phyloP scores from a whole-genome alignment of 1,140 invertebrate species.

The Heliconius congener region DNA sequence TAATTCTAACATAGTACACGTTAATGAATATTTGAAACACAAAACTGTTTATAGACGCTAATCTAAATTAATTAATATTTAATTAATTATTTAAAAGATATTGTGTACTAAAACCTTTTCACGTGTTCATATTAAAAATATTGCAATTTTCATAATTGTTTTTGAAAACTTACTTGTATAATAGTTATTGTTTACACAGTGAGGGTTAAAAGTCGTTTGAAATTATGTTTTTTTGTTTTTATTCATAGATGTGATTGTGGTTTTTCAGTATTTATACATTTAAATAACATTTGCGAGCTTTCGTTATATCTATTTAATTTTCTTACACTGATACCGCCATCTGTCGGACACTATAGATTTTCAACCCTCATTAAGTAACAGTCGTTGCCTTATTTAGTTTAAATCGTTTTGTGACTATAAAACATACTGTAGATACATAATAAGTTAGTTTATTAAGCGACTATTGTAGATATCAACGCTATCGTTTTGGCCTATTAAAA shows the following conservation, averaged over 20 bases:
- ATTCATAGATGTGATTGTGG: not conserved
- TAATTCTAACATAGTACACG: constrained; percentile 20
- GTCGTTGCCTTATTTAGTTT: constrained; percentile 81
- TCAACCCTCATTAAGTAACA: constrained; percentile 62
- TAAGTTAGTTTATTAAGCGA: constrained; percentile 76
- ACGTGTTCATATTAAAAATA: constrained; percentile 69
- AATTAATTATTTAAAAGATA: constrained; percentile 28
- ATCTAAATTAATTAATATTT: constrained; percentile 36
- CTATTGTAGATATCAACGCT: constrained; percentile 78
- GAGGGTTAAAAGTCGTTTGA: constrained; percentile 2
- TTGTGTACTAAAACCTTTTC: constrained; percentile 60
- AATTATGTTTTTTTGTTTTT: not conserved
- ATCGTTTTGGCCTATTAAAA: constrained; percentile 80
- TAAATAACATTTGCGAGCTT: not conserved
- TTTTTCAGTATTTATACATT: not conserved
- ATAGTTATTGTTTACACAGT: constrained; percentile 67
- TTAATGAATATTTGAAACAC: constrained; percentile 32
- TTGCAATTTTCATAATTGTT: constrained; percentile 49
- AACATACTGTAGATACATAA: constrained; percentile 78
- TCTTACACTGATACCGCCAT: not conserved
- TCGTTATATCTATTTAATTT: not conserved
- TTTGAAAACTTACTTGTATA: constrained; percentile 33
- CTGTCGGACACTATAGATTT: not conserved
- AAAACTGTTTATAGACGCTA: constrained; percentile 29
- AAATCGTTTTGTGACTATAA: constrained; percentile 78